Conservation (phyloP, 2,888 invertebrate species). For the Macrosiphum euphorbiae region DNA sequence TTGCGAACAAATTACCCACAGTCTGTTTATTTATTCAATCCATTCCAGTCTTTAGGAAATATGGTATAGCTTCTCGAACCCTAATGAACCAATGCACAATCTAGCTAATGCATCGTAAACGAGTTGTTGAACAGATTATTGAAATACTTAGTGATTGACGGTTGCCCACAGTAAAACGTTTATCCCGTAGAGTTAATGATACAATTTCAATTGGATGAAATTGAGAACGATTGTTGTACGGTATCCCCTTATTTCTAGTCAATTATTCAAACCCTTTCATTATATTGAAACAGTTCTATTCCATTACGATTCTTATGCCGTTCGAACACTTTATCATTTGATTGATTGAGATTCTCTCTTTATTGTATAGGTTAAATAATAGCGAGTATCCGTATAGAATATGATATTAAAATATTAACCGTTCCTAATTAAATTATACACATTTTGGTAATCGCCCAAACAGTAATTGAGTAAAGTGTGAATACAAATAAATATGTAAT, state of each 20-base stretch:
- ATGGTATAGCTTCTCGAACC: background rate
- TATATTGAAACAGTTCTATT: background rate
- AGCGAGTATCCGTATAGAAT: background rate
- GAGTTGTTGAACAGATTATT: background rate
- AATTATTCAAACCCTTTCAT: constrained; percentile 8
- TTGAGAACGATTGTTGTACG: background rate
- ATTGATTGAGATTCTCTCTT: background rate
- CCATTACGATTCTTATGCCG: background rate
- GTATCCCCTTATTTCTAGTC: background rate
- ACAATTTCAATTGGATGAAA: background rate
- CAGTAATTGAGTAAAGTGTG: background rate
- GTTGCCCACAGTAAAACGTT: background rate
- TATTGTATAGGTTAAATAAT: background rate
- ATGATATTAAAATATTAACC: background rate
- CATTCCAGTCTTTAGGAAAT: background rate
- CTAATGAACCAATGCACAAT: background rate
- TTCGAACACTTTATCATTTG: background rate
- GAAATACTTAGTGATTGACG: background rate
- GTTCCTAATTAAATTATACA: background rate
- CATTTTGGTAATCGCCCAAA: background rate
- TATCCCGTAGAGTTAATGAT: background rate
- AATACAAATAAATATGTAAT: background rate
- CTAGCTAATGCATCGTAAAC: background rate
- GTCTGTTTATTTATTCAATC: background rate
- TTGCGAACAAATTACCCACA: background rate